These are phyloP conservation scores for Neoarius graeffei DNA, from an alignment of 2,113 vertebrate genomes.

Conservation along the genomic window DNA sequence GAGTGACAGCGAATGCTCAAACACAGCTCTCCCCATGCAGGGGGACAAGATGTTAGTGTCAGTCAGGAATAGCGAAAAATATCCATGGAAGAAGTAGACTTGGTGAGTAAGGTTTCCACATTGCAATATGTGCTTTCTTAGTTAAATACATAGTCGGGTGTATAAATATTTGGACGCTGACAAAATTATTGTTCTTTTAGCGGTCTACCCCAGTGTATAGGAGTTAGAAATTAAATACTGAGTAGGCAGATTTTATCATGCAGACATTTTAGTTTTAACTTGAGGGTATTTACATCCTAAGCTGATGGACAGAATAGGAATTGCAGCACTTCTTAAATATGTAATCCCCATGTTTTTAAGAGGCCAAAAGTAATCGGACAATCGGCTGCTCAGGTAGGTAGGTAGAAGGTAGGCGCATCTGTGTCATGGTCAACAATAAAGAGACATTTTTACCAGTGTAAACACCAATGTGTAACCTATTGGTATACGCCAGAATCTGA, in stretches of 20 bases:
- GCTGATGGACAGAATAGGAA: too few species aligned
- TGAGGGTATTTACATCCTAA: too few species aligned
- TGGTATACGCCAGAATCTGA: too few species aligned
- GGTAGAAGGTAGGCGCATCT: neutral
- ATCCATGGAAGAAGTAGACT: neutral
- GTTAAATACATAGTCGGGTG: neutral
- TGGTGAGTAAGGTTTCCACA: neutral
- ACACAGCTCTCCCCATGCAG: neutral
- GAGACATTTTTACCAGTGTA: neutral
- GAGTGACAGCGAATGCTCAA: neutral
- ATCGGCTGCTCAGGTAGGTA: too few species aligned
- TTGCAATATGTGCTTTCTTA: neutral
- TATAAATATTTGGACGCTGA: too few species aligned
- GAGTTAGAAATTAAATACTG: neutral
- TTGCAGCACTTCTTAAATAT: too few species aligned
- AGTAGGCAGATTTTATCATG: neutral
- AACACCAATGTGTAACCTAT: neutral
- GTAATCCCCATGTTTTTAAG: too few species aligned
- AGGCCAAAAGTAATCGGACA: too few species aligned
- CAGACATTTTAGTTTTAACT: neutral
- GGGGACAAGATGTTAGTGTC: neutral
- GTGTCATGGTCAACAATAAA: neutral
- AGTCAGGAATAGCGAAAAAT: neutral
- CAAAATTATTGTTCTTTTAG: neutral
- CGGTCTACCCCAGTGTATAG: neutral